Evolutionary conservation across 2,113 vertebrate genomes (phyloP), one percentile per base, ranked within the genome.

Genomic region (Pachypanchax playfairii): DNA sequence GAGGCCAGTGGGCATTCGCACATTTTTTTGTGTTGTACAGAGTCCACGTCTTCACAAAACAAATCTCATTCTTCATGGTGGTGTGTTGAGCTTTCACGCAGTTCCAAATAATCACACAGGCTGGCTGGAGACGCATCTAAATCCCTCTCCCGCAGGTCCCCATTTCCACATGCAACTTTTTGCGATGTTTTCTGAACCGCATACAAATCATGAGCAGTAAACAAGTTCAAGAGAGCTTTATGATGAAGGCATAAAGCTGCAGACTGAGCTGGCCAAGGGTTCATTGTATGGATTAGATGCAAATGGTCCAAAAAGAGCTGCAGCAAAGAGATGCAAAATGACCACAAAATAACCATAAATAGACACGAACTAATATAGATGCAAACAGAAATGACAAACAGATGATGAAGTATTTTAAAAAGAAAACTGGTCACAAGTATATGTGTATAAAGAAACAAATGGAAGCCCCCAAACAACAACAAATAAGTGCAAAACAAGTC

Each of bases 61-160:
- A 83, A 85, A 86, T 86, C 76, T 65, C 41, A 80, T 85, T 84
- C 68, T 85, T 86, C 76, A 84, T 67, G 82, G 75, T 75, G 63
- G 54, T 61, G 56, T 56, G 63, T 73, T 62, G 75, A 77, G 84
- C 80, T 74, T 65, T 83, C 75, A 70, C 33, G 31, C 79, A 74
- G 64, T 70, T 83, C 66, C 43, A 71, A 78, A 82, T 82, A 87
- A 87, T 85, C 79, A 4, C 60, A 70, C 59, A 48, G 70, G 44
- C 72, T 55, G 74, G 64, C 65, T 54, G 77, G 73, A 35, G 18
- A 80, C 77, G 70, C 41, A 69, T 71, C 79, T 70, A 79, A 84
- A 86, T 87, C 77, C 62, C 43, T 79, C 53, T 84, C 73, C 80
- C 46, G 70, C 79, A 75, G 70, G 70, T 77, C 84, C 56, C 56